These are phyloP conservation scores for Variabilichromis moorii DNA, from an alignment of 2,113 vertebrate species.

Conservation along the genomic window DNA sequence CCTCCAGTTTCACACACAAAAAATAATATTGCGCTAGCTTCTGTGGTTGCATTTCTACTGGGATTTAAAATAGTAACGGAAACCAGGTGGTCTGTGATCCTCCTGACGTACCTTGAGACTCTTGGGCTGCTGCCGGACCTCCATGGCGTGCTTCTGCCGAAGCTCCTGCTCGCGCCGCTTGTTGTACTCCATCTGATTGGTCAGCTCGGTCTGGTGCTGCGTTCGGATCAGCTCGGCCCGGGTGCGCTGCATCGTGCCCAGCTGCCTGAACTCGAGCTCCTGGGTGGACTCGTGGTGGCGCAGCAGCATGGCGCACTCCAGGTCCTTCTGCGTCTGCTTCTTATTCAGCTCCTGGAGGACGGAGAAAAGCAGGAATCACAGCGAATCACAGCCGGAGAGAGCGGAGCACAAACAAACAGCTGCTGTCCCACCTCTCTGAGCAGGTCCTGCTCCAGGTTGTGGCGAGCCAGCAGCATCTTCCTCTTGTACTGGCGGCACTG, in stretches of 20 bases:
- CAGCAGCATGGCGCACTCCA: conserved; percentile 85
- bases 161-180: conserved; percentile 85
- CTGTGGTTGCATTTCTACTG: background rate
- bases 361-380: background rate
- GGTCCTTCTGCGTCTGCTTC: conserved; percentile 88
- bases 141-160: conserved; percentile 82
- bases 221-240: conserved; percentile 84
- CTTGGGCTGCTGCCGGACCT: conserved; percentile 92
- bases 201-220: conserved; percentile 88
- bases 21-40: background rate
- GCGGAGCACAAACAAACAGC: background rate
- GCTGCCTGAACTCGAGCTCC: conserved; percentile 84
- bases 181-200: conserved; percentile 92
- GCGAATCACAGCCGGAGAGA: fast-evolving
- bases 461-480: conserved; percentile 85
- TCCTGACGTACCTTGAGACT: conserved; percentile 80
- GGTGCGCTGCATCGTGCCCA: conserved; percentile 79
- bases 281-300: conserved; percentile 87
- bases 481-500: conserved; percentile 89
- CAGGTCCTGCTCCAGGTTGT: conserved; percentile 88
- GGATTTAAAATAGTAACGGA: fast-evolving
- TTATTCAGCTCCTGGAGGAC: conserved; percentile 82
- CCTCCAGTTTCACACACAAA: too few relatives aligned
- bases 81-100: background rate
- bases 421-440: conserved; percentile 78